Percentiles rank a stretch among this genome's conserved stretches.
Evolutionary conservation across 37 sponge, comb jelly and placozoan genomes (phyloP).

Genomic region (Bolinopsis microptera): DNA sequence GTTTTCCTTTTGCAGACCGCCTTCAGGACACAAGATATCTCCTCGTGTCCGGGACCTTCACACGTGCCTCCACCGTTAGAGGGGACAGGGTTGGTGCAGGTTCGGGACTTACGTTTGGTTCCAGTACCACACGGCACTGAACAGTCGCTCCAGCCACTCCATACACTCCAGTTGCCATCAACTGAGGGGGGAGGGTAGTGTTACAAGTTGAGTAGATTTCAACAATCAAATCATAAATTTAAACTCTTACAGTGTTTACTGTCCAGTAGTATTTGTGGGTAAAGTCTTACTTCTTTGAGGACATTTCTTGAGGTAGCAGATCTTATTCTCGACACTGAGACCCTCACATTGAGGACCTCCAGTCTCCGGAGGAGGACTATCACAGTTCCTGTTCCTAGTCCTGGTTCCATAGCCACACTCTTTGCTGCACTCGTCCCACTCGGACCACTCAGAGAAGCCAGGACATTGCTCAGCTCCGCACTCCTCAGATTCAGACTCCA

Average conservation of each 20-base stretch:
- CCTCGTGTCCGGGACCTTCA: slow-evolving; percentile 48
- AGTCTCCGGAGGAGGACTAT: neutral
- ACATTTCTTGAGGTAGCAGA: slow-evolving; percentile 16
- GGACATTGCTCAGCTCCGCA: slow-evolving; percentile 32
- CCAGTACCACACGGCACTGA: slow-evolving; percentile 32
- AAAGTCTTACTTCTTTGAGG: slow-evolving; percentile 12
- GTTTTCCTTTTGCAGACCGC: slow-evolving; percentile 3
- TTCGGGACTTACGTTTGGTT: neutral
- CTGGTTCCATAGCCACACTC: slow-evolving; percentile 55
- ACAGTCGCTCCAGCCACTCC: slow-evolving; percentile 43
- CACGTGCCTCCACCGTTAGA: slow-evolving; percentile 38
- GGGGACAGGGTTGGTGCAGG: slow-evolving; percentile 58
- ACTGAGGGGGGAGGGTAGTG: neutral
- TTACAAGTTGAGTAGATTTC: neutral
- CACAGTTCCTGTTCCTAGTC: neutral
- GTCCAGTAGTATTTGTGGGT: too few relatives aligned
- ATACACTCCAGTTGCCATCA: slow-evolving; percentile 37
- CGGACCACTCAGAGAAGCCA: slow-evolving; percentile 21
- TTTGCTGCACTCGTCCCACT: neutral
- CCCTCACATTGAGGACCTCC: slow-evolving; percentile 6
- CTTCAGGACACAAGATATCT: neutral
- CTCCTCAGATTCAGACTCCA: neutral
- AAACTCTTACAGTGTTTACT: neutral
- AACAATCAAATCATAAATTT: neutral
- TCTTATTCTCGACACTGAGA: neutral